phyloP scores from a whole-genome alignment of 2,888 invertebrate species.

The Aspidapion aeneum region DNA sequence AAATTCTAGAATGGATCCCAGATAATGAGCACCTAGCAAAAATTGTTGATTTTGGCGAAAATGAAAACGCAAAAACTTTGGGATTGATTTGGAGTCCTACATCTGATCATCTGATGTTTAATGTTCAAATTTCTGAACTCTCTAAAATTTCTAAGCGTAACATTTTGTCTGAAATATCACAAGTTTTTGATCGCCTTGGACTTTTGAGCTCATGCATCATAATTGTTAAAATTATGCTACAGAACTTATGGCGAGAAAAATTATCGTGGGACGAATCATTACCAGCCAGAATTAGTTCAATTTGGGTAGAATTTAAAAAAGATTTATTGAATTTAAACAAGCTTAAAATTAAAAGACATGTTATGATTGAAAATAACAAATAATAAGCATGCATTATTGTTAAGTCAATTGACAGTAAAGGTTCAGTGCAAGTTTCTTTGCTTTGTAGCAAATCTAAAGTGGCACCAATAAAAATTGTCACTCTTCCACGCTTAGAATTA shows the following conservation, averaged over 20 bases:
- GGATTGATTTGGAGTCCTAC: slow-evolving; percentile 11
- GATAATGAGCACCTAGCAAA: slow-evolving; percentile 5
- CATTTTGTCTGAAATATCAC: slow-evolving; percentile 22
- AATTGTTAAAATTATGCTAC: slow-evolving; percentile 22
- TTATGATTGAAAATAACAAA: not conserved
- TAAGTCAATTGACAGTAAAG: not conserved
- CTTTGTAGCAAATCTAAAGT: slow-evolving; percentile 9
- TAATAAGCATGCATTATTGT: not conserved
- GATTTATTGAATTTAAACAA: slow-evolving; percentile 6
- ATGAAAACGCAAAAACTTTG: slow-evolving; percentile 14
- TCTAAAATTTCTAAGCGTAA: slow-evolving; percentile 11
- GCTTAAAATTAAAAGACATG: slow-evolving; percentile 2
- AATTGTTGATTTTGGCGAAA: slow-evolving; percentile 16
- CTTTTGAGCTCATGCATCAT: slow-evolving; percentile 22
- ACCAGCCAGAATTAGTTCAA: not conserved
- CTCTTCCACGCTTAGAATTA: slow-evolving; percentile 24
- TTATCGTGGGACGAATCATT: slow-evolving; percentile 21
- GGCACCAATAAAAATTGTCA: slow-evolving; percentile 18
- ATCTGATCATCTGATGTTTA: slow-evolving; percentile 10
- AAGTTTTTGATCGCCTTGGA: slow-evolving; percentile 27
- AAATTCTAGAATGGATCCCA: slow-evolving; percentile 7
- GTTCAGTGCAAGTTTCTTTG: not conserved
- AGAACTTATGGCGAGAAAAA: slow-evolving; percentile 22
- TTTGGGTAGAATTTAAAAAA: not conserved
- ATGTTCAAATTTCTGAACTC: slow-evolving; percentile 4